These are phyloP conservation scores for Lysandra coridon DNA, from an alignment of 2,888 invertebrate species.

Conservation along the genomic window DNA sequence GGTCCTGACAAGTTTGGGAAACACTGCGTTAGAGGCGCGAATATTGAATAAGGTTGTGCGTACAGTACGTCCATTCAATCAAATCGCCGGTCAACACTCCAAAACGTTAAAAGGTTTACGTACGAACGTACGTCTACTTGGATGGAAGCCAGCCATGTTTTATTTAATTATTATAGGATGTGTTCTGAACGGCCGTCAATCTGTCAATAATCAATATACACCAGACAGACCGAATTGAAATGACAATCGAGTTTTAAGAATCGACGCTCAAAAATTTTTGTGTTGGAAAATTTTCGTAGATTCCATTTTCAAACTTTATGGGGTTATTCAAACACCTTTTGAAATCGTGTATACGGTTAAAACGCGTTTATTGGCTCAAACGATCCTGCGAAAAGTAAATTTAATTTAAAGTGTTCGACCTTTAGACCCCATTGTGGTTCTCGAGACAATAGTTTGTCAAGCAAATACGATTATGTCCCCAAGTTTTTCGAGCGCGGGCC, in stretches of 20 bases:
- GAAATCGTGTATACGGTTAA: neutral
- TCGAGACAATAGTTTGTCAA: conserved; percentile 11
- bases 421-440: neutral
- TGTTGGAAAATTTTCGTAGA: neutral
- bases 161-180: too few species aligned
- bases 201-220: neutral
- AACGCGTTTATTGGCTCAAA: neutral
- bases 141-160: too few species aligned
- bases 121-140: too few species aligned
- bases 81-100: too few species aligned
- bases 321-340: neutral
- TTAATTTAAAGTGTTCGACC: conserved; percentile 14
- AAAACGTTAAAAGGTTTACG: too few species aligned
- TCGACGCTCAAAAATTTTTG: neutral
- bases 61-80: too few species aligned
- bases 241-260: neutral
- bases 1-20: too few species aligned
- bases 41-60: too few species aligned
- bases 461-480: conserved; percentile 19
- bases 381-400: neutral
- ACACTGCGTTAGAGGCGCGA: too few species aligned
- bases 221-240: neutral
- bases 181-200: too few species aligned
- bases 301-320: neutral
- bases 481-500: neutral